Evolutionary conservation across 2,113 vertebrate species (phyloP), one percentile per base, ranked within the genome.

Genomic region (Brachionichthys hirsutus): DNA sequence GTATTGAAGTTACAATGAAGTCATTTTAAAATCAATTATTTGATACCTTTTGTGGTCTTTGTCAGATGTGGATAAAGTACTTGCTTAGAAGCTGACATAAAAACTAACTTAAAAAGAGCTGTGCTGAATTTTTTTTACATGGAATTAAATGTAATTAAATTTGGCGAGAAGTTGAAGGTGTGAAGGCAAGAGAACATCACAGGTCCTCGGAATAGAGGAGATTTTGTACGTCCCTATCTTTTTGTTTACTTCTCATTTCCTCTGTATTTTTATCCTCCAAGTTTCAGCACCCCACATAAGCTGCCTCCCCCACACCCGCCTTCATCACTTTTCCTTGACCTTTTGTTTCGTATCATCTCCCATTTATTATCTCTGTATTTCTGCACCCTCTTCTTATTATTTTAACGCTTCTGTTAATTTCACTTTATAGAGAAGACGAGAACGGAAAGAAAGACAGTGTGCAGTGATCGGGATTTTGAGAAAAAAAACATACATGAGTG

Each of bases 331-430:
- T 36, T 35, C 53, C 41, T 62, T 54, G n/a, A 16, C 43, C 22
- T 19, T 62, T 22, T 35, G 41, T 66, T 68, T n/a, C 66, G 41
- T 22, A 50, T 62, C 43, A 70, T 59, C 24, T 57, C 20, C 12
- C n/a, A 40, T 66, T 58, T 42, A 55, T 69, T 45, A 53, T 43
- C 12, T 18, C 19, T 50, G 70, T 44, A 40, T 49, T 15, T 59
- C 55, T 45, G 49, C 60, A 46, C 46, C 9, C 12, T 35, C n/a
- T n/a, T 47, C 41, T 22, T 71, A 34, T n/a, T n/a, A n/a, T n/a
- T 57, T 67, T 63, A 17, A 60, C 49, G 16, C 30, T 46, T 49
- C 36, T 55, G 13, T 64, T 70, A 59, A 56, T 60, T 42, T 20
- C 18, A 19, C 44, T 45, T 44, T 14, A 11, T 36, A 43, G 7